Percentiles rank a stretch among this genome's conserved stretches.
phyloP scores from a whole-genome alignment of 2,797 vertebrate species.

The Falco columbarius region DNA sequence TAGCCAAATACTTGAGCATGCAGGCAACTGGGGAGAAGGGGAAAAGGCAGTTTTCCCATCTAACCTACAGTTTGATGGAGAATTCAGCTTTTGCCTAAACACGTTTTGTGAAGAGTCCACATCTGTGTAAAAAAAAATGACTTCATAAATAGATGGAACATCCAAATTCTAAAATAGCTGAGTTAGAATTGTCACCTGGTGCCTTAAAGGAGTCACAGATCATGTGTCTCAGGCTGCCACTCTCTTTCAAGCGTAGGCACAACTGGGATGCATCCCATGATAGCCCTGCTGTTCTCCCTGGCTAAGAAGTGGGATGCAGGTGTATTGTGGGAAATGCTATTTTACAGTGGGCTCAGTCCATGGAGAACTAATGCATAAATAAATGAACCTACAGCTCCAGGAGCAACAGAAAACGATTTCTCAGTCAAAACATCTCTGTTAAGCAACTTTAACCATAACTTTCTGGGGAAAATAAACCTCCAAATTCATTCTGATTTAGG shows the following conservation, averaged over 20 bases:
- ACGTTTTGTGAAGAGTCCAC: not conserved
- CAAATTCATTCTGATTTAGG: not conserved
- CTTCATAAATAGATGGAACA: not conserved
- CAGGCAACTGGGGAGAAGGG: not conserved
- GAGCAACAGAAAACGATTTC: not conserved
- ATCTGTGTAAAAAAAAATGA: not conserved
- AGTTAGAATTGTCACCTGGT: not conserved
- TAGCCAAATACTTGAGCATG: not conserved
- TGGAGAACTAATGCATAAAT: not conserved
- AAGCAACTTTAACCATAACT: not conserved
- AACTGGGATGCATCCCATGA: not conserved
- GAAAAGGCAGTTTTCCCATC: not conserved
- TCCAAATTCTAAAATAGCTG: not conserved
- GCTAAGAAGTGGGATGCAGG: not conserved
- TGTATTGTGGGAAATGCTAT: not conserved
- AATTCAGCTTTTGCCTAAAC: not conserved
- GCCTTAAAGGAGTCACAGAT: not conserved
- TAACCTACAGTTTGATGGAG: not conserved
- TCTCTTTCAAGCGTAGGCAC: not conserved
- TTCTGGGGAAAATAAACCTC: not conserved
- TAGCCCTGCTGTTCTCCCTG: not conserved
- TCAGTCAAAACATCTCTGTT: not conserved
- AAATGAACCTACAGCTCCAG: not conserved
- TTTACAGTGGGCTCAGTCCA: not conserved
- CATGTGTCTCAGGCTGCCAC: not conserved